Evolutionary conservation across 1,140 invertebrate genomes (phyloP).

Genomic region (Nasonia longicornis): DNA sequence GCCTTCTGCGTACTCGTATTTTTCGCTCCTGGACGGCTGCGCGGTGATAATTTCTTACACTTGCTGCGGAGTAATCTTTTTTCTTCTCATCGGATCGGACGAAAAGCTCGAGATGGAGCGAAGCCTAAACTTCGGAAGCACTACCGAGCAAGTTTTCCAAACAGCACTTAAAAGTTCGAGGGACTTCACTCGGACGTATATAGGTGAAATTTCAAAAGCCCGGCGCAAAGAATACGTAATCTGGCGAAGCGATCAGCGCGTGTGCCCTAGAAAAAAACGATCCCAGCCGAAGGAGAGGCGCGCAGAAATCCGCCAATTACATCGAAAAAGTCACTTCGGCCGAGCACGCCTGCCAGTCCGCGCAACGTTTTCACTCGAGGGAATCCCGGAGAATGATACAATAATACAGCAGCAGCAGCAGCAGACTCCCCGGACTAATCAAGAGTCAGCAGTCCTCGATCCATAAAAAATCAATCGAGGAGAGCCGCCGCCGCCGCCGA

Average conservation of each 20-base stretch:
- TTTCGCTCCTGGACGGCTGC: too few species aligned
- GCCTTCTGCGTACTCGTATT: background rate
- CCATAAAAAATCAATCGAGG: conserved; percentile 6
- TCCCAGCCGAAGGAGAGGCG: background rate
- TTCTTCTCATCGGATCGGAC: background rate
- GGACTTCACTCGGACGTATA: background rate
- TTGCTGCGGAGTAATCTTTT: too few species aligned
- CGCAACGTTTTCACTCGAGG: conserved; percentile 19
- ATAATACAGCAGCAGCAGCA: conserved; percentile 11
- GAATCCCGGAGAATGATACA: conserved; percentile 21
- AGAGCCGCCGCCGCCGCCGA: too few species aligned
- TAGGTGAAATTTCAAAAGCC: background rate
- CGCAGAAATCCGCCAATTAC: background rate
- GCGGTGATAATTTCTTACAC: background rate
- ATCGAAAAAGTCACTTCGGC: conserved; percentile 14
- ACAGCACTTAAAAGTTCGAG: conserved; percentile 17
- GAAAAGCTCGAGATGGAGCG: background rate
- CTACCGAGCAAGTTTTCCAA: background rate
- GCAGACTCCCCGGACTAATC: conserved; percentile 14
- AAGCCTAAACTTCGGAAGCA: background rate
- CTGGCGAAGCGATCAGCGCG: background rate
- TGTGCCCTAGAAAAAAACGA: too few species aligned
- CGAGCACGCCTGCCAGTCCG: background rate
- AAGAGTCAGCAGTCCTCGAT: background rate
- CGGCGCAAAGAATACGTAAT: background rate